Evolutionary conservation across 2,888 invertebrate species (phyloP).

Genomic region (Drosophila paramelanica): DNA sequence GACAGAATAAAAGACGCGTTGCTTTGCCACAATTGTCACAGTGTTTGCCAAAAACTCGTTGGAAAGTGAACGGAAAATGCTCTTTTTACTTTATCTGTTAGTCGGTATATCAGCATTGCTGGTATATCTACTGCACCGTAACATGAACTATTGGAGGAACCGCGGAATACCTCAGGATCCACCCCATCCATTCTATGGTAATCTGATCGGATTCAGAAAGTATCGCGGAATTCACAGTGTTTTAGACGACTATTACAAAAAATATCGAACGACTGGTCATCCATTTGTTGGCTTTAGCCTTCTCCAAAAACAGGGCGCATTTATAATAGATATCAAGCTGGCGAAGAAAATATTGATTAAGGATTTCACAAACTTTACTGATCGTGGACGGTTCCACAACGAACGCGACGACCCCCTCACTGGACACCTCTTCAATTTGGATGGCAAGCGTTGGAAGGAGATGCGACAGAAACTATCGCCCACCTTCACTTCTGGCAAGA

Average conservation of each 20-base stretch:
- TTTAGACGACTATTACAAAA: conserved; percentile 49
- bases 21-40: not conserved
- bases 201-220: conserved; percentile 50
- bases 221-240: conserved; percentile 41
- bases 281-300: conserved; percentile 72
- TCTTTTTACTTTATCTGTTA: conserved; percentile 55
- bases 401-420: conserved; percentile 83
- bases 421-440: conserved; percentile 80
- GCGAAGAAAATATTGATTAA: conserved; percentile 62
- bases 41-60: not conserved
- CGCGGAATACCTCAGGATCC: conserved; percentile 53
- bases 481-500: conserved; percentile 79
- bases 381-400: conserved; percentile 81
- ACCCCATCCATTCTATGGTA: conserved; percentile 57
- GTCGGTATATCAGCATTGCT: conserved; percentile 40
- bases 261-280: conserved; percentile 46
- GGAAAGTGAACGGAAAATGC: conserved; percentile 29
- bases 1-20: not conserved
- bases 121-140: conserved; percentile 33
- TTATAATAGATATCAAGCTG: conserved; percentile 64
- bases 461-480: conserved; percentile 84
- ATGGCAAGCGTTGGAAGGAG: conserved; percentile 84
- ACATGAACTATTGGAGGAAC: conserved; percentile 51
- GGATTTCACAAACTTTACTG: conserved; percentile 81
- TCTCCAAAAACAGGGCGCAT: conserved; percentile 48